Evolutionary conservation across 2,797 vertebrate genomes (phyloP).

Genomic region (Carduelis carduelis): DNA sequence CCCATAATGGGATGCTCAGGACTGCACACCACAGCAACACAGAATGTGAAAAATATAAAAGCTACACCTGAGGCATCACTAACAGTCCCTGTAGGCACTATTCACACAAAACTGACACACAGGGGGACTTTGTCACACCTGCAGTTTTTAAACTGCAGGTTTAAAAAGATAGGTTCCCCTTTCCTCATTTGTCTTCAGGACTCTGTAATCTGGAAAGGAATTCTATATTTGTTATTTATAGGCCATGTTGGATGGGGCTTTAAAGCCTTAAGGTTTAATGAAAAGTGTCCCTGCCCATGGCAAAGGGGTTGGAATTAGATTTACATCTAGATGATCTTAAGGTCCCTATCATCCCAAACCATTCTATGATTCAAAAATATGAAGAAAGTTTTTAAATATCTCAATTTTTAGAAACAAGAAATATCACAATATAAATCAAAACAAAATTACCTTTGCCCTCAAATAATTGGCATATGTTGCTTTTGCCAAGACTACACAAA

Average conservation of each 20-base stretch:
- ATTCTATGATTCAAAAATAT: not conserved
- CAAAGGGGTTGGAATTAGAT: not conserved
- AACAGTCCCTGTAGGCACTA: not conserved
- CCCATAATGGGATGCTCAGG: fast-evolving
- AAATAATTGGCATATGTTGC: not conserved
- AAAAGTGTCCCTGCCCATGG: not conserved
- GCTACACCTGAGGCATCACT: not conserved
- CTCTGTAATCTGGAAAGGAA: not conserved
- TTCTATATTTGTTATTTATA: not conserved
- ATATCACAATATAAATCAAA: not conserved
- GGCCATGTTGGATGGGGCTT: not conserved
- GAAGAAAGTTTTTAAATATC: not conserved
- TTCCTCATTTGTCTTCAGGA: not conserved
- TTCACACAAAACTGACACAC: not conserved
- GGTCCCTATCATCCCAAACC: not conserved
- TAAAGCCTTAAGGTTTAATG: not conserved
- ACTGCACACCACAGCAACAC: not conserved
- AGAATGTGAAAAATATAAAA: not conserved
- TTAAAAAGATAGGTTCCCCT: not conserved
- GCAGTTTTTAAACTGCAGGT: not conserved
- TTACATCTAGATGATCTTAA: not conserved
- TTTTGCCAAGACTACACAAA: not conserved
- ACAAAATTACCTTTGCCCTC: not conserved
- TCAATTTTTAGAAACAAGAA: not conserved
- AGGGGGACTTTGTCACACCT: not conserved